phyloP scores from a whole-genome alignment of 2,797 vertebrate species.

The Schizopygopsis malacanthus region DNA sequence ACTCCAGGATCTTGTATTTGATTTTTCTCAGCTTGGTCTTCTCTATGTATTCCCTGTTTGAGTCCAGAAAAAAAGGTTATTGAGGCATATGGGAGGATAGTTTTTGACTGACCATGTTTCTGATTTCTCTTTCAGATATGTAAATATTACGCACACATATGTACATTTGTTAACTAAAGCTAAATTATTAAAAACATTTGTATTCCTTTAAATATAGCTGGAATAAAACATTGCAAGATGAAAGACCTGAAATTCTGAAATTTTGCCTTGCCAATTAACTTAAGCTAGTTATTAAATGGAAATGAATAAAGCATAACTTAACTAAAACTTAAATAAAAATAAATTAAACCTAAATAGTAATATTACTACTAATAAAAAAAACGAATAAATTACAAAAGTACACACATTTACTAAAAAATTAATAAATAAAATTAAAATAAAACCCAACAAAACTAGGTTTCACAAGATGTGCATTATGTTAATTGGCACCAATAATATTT shows the following conservation, averaged over 20 bases:
- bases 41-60: constrained; percentile 89
- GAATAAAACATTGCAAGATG: neutral
- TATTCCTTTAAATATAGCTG: neutral
- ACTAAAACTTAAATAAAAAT: neutral
- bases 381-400: neutral
- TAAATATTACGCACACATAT: neutral
- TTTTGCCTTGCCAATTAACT: neutral
- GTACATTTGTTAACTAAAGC: neutral
- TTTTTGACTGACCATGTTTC: neutral
- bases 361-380: neutral
- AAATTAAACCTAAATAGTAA: neutral
- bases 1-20: constrained; percentile 91
- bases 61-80: neutral
- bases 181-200: neutral
- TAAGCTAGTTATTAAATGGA: neutral
- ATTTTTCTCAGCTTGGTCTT: constrained; percentile 88
- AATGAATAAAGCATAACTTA: neutral
- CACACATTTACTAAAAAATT: neutral
- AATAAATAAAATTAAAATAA: neutral
- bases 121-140: neutral
- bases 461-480: neutral
- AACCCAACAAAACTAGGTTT: neutral
- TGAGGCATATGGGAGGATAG: neutral
- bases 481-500: neutral
- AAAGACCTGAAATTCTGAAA: neutral